Evolutionary conservation across 1,140 invertebrate species (phyloP).

Genomic region (Sesamia nonagrioides): DNA sequence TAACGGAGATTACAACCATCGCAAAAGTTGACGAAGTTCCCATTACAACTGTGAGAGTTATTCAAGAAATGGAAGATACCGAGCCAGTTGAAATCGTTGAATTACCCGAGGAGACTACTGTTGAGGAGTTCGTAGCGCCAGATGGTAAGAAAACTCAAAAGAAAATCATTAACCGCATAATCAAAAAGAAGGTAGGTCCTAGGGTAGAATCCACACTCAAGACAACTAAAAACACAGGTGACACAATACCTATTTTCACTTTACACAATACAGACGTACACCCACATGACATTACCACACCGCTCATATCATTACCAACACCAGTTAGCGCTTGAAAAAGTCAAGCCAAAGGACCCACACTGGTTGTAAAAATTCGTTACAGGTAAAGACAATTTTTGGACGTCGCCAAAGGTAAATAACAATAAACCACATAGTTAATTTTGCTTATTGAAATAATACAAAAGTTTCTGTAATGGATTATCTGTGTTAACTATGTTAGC

Average conservation of each 20-base stretch:
- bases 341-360: constrained; percentile 50
- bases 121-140: constrained; percentile 55
- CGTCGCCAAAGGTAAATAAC: no score
- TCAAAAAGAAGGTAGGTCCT: constrained; percentile 67
- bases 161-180: constrained; percentile 62
- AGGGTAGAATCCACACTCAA: constrained; percentile 67
- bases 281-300: constrained; percentile 40
- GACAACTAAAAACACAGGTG: constrained; percentile 52
- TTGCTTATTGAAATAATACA: no score
- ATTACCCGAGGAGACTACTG: constrained; percentile 55
- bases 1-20: constrained; percentile 84
- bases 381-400: no score
- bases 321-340: constrained; percentile 64
- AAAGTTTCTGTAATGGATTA: no score
- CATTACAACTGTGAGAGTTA: constrained; percentile 53
- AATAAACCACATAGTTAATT: no score
- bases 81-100: constrained; percentile 46
- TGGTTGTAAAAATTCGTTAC: constrained; percentile 43
- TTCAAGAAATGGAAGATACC: neutral
- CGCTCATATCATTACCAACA: constrained; percentile 13
- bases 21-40: constrained; percentile 70
- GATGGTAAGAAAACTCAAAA: constrained; percentile 66
- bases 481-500: no score
- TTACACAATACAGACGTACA: constrained; percentile 55
- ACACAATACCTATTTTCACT: constrained; percentile 58